Base-by-base conservation (phyloP, 2,888 invertebrate species). In the Venusia cambrica region DNA sequence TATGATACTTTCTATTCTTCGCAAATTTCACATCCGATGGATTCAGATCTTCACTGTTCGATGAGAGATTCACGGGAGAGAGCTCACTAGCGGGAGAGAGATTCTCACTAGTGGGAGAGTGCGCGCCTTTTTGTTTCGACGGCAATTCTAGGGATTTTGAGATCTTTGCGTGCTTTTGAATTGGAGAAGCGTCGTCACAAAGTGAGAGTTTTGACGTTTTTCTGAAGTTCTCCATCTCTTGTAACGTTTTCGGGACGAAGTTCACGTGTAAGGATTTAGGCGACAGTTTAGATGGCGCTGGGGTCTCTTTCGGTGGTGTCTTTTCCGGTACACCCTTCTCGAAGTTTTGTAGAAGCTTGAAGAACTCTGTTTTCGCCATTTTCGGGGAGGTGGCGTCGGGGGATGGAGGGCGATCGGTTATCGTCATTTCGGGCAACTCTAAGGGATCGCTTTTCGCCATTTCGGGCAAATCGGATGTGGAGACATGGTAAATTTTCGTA, bases 291-390 rank as follows among this genome's bases (percentile, higher is more conserved):
- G 22, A 6, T 3, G 28, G 12, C 17, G 7, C 26, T 18, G 24
- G 51, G 4, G 6, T 19, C 1, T 46, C 39, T 6, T 41, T 40
- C 1, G 38, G 0, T 0, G 26, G 5, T 3, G 13, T 15, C n/a
- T 36, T 2, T 10, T 31, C 1, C 31, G 36, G 2, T 20, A 61
- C 50, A 2, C 64, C 54, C 3, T 57, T 67, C 37, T 84, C 84
- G 49, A 81, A 84, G 42, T 65, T 79, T 4, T 65, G 62, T 0
- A 74, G 55, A 0, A 84, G 55, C 30, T 70, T 81, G 9, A 73
- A 70, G 54, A 84, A 80, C 7, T 76, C 70, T 0, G 60, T 51
- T 25, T 68, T 73, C 0, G 25, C 6, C 3, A 35, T 21, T 24
- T 20, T 35, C 1, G 40, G 40, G 8, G 55, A 41, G 6, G 36